Evolutionary conservation across 2,797 vertebrate genomes (phyloP), one percentile per base, ranked within the genome.

Genomic region (Tadarida brasiliensis): DNA sequence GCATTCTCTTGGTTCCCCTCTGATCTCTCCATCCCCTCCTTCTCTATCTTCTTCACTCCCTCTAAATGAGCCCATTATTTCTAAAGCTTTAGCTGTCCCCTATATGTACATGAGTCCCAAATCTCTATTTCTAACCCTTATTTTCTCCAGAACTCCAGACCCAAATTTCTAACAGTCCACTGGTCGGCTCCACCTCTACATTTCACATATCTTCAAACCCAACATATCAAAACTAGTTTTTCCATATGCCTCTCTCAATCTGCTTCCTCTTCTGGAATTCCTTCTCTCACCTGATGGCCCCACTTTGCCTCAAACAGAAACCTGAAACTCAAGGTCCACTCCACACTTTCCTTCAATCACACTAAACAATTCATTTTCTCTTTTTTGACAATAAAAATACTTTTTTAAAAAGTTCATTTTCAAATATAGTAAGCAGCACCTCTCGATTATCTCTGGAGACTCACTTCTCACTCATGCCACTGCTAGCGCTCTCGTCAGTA

Each of bases 171-270:
- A 92, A 82, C 20, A 68, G 89, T n/a, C 70, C 54, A 56, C 20
- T 86, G 61, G 57, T 39, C 78, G 93, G 51, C 39, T 57, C 63
- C 30, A 83, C n/a, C 56, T 76, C n/a, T n/a, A 54, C 76, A 77
- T 87, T 90, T 87, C 70, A 78, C 47, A 94, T 22, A 94, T 71
- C 44, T 84, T 90, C 54, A 91, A 93, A 73, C 83, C 16, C 39
- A 95, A 54, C 11, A 49, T 59, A 77, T 35, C 12, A 22, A 87
- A 84, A 85, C 11, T 49, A 19, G 44, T 51, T 87, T 87, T 93
- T 94, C 82, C 57, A 76, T 22, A 56, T n/a, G 2, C 28, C 26
- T 76, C 28, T 68, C 54, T 22, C 39, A 90, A 39, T 65, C 26
- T 54, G 39, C 30, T 94, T 56, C 57, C 86, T 80, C 35, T 76